Evolutionary conservation across 2,797 vertebrate species (phyloP).

Genomic region (Smutsia temminckii): DNA sequence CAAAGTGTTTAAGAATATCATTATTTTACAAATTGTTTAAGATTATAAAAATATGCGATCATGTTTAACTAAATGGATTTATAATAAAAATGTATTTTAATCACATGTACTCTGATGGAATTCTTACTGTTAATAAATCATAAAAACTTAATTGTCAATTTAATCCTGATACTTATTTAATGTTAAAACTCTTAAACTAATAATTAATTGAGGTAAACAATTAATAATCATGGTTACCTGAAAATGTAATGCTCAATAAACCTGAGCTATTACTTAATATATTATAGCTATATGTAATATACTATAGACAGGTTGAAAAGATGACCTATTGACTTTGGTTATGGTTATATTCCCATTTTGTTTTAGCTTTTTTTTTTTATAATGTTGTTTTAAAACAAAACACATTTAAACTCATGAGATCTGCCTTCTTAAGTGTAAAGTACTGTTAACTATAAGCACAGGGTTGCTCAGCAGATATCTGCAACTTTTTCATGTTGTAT

Average conservation of each 20-base stretch:
- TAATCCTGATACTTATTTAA: not conserved
- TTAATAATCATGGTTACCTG: not conserved
- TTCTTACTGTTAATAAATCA: not conserved
- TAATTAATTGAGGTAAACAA: not conserved
- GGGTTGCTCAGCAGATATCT: not conserved
- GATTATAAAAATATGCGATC: not conserved
- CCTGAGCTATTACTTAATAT: not conserved
- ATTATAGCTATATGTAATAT: not conserved
- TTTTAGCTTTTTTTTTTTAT: not conserved
- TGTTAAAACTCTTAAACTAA: too few species aligned
- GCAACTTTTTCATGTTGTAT: not conserved
- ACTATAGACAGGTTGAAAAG: not conserved
- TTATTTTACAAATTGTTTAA: not conserved
- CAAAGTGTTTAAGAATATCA: not conserved
- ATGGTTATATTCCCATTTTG: not conserved
- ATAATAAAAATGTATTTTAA: not conserved
- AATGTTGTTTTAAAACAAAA: not conserved
- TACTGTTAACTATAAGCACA: not conserved
- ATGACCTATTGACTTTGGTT: not conserved
- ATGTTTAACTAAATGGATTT: not conserved
- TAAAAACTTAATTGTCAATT: not conserved
- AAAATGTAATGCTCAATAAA: not conserved
- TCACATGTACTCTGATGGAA: not conserved
- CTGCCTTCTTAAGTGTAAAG: not conserved
- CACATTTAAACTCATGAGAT: not conserved